These are phyloP conservation scores for Athetis lepigone DNA, from an alignment of 2,888 invertebrate species.

Conservation along the genomic window DNA sequence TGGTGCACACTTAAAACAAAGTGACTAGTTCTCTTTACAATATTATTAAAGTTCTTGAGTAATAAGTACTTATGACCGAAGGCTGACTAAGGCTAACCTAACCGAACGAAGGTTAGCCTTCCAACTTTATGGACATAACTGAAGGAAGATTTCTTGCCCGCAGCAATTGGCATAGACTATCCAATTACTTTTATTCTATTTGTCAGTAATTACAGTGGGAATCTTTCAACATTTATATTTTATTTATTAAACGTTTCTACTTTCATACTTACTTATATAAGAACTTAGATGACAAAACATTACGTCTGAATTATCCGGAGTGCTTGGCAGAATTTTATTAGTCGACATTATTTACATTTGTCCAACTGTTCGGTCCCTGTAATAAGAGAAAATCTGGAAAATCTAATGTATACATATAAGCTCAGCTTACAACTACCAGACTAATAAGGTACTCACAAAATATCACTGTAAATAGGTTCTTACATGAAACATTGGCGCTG, in stretches of 20 bases:
- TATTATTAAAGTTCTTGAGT: constrained; percentile 5
- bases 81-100: too few relatives aligned
- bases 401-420: neutral
- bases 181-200: constrained; percentile 1
- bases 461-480: too few relatives aligned
- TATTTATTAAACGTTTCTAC: neutral
- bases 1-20: constrained; percentile 2
- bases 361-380: too few relatives aligned
- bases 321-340: too few relatives aligned
- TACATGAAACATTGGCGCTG: neutral
- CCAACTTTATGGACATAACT: neutral
- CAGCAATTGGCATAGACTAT: neutral
- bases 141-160: neutral
- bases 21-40: constrained; percentile 15
- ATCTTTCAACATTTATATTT: neutral
- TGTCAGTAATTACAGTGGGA: neutral
- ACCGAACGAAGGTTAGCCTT: too few relatives aligned
- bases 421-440: too few relatives aligned
- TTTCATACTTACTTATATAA: neutral
- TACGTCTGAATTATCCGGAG: neutral
- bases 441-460: too few relatives aligned
- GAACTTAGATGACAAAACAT: neutral
- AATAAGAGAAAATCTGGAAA: too few relatives aligned
- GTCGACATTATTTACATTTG: too few relatives aligned
- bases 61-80: neutral